Percentiles rank a stretch among this genome's conserved stretches.
Conservation (phyloP, 2,797 vertebrate genomes). For the Melopsittacus undulatus region DNA sequence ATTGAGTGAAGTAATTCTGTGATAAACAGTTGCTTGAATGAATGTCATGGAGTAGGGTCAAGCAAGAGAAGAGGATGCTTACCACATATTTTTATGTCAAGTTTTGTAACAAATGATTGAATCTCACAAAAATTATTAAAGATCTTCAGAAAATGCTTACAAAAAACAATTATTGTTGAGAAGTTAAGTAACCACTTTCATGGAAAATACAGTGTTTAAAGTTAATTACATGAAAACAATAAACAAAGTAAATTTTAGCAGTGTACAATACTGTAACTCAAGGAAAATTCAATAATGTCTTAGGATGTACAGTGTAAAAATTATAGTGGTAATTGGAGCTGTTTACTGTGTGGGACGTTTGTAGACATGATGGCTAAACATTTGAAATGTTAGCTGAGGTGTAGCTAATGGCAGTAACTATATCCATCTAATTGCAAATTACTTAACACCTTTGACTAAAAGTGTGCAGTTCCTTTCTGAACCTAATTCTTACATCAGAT, state of each 20-base stretch:
- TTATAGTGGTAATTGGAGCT: background rate
- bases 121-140: background rate
- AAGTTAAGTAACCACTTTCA: background rate
- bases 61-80: background rate
- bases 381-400: background rate
- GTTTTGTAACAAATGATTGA: background rate
- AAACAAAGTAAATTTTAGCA: background rate
- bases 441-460: background rate
- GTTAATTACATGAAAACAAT: background rate
- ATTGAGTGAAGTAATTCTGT: background rate
- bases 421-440: background rate
- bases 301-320: background rate
- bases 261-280: rapidly evolving
- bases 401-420: background rate
- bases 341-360: background rate
- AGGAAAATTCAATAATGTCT: background rate
- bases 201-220: background rate
- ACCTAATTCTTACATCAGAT: background rate
- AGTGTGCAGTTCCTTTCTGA: background rate
- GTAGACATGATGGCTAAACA: rapidly evolving
- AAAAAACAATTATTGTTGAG: background rate
- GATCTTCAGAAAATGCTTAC: background rate
- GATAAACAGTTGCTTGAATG: background rate
- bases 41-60: background rate
- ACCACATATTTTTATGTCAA: background rate